Conservation (phyloP, 1,140 invertebrate genomes). For the Plutomurus gul region DNA sequence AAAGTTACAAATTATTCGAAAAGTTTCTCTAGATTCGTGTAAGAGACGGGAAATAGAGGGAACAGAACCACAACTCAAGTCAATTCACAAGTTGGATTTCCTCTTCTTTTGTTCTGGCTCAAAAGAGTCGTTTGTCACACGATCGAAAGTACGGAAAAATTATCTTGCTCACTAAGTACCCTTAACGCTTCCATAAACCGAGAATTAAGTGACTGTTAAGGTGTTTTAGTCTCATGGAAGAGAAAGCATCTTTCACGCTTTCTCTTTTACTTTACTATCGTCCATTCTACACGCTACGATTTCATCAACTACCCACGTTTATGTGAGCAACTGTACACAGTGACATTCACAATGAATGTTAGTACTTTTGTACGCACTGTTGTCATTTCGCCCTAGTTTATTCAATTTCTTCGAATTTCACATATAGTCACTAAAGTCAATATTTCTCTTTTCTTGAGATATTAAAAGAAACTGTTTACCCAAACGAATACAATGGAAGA, state of each 20-base stretch:
- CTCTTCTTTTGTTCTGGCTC: constrained; percentile 19
- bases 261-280: background rate
- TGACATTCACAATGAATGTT: too few species aligned
- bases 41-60: background rate
- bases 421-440: too few species aligned
- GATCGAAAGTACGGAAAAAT: constrained; percentile 49
- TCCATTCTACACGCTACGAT: background rate
- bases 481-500: too few species aligned
- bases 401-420: too few species aligned
- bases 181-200: constrained; percentile 42
- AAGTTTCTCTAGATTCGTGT: constrained; percentile 39
- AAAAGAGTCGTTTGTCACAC: constrained; percentile 47
- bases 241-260: background rate
- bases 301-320: background rate
- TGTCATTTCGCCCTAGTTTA: too few species aligned
- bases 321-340: too few species aligned
- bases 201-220: constrained; percentile 49
- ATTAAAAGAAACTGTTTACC: too few species aligned
- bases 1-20: constrained; percentile 48
- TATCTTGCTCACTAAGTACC: constrained; percentile 38
- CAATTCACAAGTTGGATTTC: background rate
- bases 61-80: background rate
- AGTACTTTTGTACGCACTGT: too few species aligned
- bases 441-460: too few species aligned
- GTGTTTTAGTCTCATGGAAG: constrained; percentile 36